Base-by-base conservation (phyloP, 2,113 vertebrate genomes). In the Thinocorus orbignyianus region DNA sequence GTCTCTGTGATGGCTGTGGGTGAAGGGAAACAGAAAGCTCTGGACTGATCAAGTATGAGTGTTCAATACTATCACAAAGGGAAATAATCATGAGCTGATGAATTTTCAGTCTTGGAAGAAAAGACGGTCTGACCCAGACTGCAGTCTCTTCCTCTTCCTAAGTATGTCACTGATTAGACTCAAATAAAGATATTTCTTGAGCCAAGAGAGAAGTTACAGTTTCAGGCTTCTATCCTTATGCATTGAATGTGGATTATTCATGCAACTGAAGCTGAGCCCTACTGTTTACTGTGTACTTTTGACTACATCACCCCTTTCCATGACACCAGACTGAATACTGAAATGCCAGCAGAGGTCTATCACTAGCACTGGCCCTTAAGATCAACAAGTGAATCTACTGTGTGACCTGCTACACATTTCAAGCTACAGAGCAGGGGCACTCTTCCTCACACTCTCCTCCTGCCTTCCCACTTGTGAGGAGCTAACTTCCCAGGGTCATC, bases 251-350 rank as follows among this genome's bases (percentile, higher is more conserved):
- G 48, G 46, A 81, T 73, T 76, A 51, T 35, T 57, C 51, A 39
- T 25, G 22, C 13, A 92, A 37, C 30, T 58, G 49, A 70, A 93
- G 54, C 9, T 31, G 30, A 81, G 9, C n/a, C 11, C 35, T 44
- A 16, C 12, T 73, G 25, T 26, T 51, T 37, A 22, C 13, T 31
- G 23, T 9, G 20, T 37, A 37, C 8, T 70, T 57, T 35, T 30
- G 24, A 11, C 37, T 60, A 30, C 35, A 55, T 30, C 44, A 72
- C 15, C 33, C 44, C 30, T 48, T 60, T 10, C 18, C 26, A 30
- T 2, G 42, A 54, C 22, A 66, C 10, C 6, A 7, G 62, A 74
- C 15, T 11, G 3, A 1, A 31, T 13, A n/a, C 1, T 3, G 4
- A 60, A 88, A 76, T 5, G 17, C 28, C 71, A 76, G 11, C 35